Evolutionary conservation across 2,113 vertebrate species (phyloP).

Genomic region (Myotis davidii): DNA sequence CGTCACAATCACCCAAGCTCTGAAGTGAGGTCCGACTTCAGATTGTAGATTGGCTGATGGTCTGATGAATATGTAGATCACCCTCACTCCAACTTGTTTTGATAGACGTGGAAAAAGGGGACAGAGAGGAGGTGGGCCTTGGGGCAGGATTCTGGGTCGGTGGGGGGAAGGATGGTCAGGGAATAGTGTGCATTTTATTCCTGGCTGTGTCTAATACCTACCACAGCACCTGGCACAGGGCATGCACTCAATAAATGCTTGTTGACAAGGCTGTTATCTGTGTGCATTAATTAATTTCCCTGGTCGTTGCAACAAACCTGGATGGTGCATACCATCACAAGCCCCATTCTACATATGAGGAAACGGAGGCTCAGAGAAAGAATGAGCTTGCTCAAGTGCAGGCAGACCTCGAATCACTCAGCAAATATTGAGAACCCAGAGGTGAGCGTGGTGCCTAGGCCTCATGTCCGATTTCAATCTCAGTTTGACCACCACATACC

Average conservation of each 20-base stretch:
- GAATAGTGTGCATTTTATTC: background rate
- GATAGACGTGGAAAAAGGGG: background rate
- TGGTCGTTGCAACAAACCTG: background rate
- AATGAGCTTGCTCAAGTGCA: background rate
- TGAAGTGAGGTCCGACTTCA: background rate
- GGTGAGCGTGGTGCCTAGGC: too few relatives aligned
- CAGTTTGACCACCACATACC: background rate
- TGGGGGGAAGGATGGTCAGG: background rate
- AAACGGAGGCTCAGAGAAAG: background rate
- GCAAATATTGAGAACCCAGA: background rate
- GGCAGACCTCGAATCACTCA: background rate
- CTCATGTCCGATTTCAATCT: background rate
- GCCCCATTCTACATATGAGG: background rate
- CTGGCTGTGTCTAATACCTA: background rate
- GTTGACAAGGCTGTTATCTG: background rate
- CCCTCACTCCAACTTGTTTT: background rate
- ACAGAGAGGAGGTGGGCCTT: background rate
- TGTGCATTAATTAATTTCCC: background rate
- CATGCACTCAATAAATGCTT: background rate
- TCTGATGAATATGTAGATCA: constrained; percentile 2
- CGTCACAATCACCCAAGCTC: background rate
- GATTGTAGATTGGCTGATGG: constrained; percentile 25
- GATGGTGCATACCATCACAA: background rate
- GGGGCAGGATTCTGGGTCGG: background rate
- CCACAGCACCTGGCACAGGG: background rate